phyloP scores from a whole-genome alignment of 2,888 invertebrate species.

The Caenorhabditis virilis region DNA sequence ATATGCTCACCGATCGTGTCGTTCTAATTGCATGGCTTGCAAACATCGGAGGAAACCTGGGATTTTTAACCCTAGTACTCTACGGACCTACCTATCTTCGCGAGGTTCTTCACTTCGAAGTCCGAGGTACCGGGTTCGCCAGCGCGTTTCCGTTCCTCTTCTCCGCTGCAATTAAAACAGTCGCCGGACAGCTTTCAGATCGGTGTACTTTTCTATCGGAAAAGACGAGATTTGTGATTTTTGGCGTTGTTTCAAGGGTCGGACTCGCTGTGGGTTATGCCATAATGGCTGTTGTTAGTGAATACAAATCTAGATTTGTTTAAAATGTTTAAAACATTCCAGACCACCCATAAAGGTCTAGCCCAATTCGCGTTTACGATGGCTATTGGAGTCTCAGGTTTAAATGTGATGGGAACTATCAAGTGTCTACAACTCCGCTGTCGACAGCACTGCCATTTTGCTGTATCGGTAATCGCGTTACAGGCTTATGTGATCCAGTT shows the following conservation, averaged over 20 bases:
- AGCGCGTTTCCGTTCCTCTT: conserved; percentile 42
- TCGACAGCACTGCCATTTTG: conserved; percentile 25
- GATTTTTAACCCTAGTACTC: conserved; percentile 42
- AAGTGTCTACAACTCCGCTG: conserved; percentile 47
- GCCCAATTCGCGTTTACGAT: conserved; percentile 47
- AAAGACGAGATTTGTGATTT: conserved; percentile 41
- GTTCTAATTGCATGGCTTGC: conserved; percentile 14
- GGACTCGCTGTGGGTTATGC: conserved; percentile 45
- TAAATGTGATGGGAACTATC: conserved; percentile 49
- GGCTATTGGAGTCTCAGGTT: conserved; percentile 40
- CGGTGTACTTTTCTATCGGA: conserved; percentile 34
- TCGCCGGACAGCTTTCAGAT: conserved; percentile 41
- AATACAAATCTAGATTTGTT: no score
- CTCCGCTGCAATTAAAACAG: conserved; percentile 37
- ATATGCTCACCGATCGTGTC: conserved; percentile 10
- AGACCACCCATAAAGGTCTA: conserved; percentile 11
- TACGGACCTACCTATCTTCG: conserved; percentile 54
- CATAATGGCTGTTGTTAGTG: conserved; percentile 38
- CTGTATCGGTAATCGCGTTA: conserved; percentile 11
- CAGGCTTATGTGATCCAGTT: conserved; percentile 10
- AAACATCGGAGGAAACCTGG: conserved; percentile 45
- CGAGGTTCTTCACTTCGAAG: conserved; percentile 33
- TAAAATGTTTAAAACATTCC: no score
- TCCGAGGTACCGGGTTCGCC: conserved; percentile 39
- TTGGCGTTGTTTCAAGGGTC: conserved; percentile 40